Conservation (phyloP, 2,113 vertebrate species). For the Coreoperca whiteheadi region DNA sequence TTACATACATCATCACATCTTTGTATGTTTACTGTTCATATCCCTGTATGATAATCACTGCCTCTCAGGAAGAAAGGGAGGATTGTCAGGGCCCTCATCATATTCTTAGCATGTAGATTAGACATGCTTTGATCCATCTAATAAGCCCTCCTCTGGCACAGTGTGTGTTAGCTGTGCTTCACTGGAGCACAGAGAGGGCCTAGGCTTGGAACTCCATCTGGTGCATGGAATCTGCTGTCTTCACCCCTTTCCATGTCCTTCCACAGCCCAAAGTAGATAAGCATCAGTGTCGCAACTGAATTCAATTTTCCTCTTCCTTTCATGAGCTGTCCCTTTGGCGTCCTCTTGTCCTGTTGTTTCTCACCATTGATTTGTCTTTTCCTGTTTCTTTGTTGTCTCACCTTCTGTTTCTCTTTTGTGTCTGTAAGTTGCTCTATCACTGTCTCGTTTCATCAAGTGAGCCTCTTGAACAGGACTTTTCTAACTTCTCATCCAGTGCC, state of each 20-base stretch:
- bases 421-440: neutral
- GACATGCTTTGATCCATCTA: slow-evolving; percentile 62
- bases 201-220: slow-evolving; percentile 20
- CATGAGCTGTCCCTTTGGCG: neutral
- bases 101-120: slow-evolving; percentile 68
- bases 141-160: slow-evolving; percentile 50
- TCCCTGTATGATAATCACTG: slow-evolving; percentile 40
- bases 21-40: slow-evolving; percentile 46
- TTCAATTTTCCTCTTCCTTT: slow-evolving; percentile 2
- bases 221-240: slow-evolving; percentile 16
- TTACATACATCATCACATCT: slow-evolving; percentile 23
- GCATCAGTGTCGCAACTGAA: neutral
- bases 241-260: neutral
- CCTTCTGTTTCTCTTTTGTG: neutral
- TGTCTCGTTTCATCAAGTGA: slow-evolving; percentile 30
- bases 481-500: neutral
- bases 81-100: slow-evolving; percentile 45
- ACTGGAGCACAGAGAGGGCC: slow-evolving; percentile 15
- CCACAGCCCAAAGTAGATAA: slow-evolving; percentile 11
- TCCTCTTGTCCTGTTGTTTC: slow-evolving; percentile 13
- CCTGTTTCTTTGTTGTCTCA: slow-evolving; percentile 16
- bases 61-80: slow-evolving; percentile 33
- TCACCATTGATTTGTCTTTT: slow-evolving; percentile 19
- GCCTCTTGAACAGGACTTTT: slow-evolving; percentile 7
- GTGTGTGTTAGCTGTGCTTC: slow-evolving; percentile 36